These are phyloP conservation scores for Poecilia picta DNA, from an alignment of 2,797 vertebrate species.

Conservation along the genomic window DNA sequence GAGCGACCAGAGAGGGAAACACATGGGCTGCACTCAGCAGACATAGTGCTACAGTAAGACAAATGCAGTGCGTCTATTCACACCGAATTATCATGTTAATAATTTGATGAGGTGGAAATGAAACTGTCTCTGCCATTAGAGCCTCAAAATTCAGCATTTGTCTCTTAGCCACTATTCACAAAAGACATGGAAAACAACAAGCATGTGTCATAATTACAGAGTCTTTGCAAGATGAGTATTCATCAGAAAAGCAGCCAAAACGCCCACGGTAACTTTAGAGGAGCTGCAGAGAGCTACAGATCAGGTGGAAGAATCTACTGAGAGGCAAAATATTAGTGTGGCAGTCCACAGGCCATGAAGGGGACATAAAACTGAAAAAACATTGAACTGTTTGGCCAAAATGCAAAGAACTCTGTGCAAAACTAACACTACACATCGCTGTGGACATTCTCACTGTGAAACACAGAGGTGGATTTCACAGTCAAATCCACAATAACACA, in stretches of 20 bases:
- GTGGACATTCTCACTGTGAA: not conserved
- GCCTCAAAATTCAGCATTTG: not conserved
- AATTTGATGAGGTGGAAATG: not conserved
- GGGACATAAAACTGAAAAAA: not conserved
- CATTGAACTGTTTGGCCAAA: not conserved
- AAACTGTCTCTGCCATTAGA: not conserved
- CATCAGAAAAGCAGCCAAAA: not conserved
- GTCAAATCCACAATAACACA: too few relatives aligned
- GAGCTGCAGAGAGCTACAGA: not conserved
- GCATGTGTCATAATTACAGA: not conserved
- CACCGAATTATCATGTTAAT: not conserved
- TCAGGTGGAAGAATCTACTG: not conserved
- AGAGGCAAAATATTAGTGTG: not conserved
- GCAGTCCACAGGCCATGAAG: not conserved
- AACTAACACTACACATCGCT: not conserved
- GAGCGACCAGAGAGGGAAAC: constrained; percentile 10
- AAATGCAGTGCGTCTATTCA: not conserved
- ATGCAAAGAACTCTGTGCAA: not conserved
- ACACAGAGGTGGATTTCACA: not conserved
- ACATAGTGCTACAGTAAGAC: not conserved
- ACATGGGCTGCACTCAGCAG: constrained; percentile 5
- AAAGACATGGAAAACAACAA: not conserved
- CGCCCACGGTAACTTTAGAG: not conserved
- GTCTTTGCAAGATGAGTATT: not conserved
- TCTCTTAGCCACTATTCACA: not conserved